Percentiles rank a stretch among this genome's conserved stretches.
phyloP scores from a whole-genome alignment of 2,888 invertebrate species.

The Drosophila kuntzei region DNA sequence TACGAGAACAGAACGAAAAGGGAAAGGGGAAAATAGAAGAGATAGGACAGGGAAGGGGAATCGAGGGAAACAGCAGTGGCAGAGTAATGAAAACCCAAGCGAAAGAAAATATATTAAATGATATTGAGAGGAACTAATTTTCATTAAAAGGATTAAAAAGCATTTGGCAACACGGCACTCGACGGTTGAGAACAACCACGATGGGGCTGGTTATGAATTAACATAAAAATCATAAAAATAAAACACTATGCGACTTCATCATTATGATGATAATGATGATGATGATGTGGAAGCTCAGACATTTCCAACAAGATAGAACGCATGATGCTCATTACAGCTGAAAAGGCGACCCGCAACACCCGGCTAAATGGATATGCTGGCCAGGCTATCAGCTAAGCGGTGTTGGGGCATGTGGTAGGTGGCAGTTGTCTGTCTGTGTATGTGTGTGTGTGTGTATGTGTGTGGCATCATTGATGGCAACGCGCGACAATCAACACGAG shows the following conservation, averaged over 20 bases:
- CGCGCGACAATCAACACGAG: conserved; percentile 76
- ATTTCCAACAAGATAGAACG: conserved; percentile 40
- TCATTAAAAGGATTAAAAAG: conserved; percentile 85
- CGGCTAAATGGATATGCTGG: conserved; percentile 46
- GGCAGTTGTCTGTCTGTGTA: conserved; percentile 12
- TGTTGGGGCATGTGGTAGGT: conserved; percentile 7
- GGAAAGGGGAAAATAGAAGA: not conserved
- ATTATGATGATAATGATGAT: conserved; percentile 22
- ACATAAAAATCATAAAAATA: conserved; percentile 83
- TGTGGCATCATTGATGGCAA: conserved; percentile 68
- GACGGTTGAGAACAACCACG: conserved; percentile 25
- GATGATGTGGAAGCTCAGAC: conserved; percentile 10
- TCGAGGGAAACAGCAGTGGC: conserved; percentile 4
- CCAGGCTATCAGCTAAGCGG: conserved; percentile 2
- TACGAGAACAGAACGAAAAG: conserved; percentile 8
- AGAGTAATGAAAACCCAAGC: conserved; percentile 60
- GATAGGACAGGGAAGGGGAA: not conserved
- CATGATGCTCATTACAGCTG: conserved; percentile 65
- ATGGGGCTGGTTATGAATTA: conserved; percentile 71
- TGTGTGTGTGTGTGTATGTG: conserved; percentile 13
- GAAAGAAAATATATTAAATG: conserved; percentile 83
- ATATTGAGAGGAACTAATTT: conserved; percentile 84
- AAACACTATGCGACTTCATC: conserved; percentile 65
- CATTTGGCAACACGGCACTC: conserved; percentile 56
- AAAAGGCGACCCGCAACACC: conserved; percentile 50